Evolutionary conservation across 2,888 invertebrate genomes (phyloP).

Genomic region (Pyrocoelia pectoralis): DNA sequence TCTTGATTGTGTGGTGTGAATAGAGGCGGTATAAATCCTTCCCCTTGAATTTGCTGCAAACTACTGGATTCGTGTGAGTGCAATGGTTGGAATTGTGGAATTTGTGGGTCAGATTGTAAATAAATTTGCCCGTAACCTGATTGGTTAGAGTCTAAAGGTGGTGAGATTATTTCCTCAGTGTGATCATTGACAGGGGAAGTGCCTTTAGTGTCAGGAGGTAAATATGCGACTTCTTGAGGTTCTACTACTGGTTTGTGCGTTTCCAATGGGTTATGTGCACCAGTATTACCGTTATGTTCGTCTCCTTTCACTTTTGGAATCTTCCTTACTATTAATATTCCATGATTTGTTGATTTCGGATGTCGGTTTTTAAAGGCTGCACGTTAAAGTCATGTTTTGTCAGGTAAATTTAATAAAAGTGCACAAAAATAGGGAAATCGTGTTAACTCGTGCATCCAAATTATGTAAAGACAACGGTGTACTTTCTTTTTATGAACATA

Average conservation of each 20-base stretch:
- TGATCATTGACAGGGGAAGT: background rate
- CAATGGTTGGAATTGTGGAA: background rate
- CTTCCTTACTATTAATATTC: constrained; percentile 57
- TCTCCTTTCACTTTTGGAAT: constrained; percentile 42
- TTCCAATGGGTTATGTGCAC: constrained; percentile 15
- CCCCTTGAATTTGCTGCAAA: background rate
- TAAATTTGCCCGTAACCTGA: background rate
- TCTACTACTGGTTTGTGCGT: constrained; percentile 18
- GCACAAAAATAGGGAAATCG: background rate
- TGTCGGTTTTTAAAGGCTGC: constrained; percentile 46
- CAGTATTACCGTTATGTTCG: constrained; percentile 27
- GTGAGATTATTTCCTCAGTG: background rate
- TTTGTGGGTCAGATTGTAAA: background rate
- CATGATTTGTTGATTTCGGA: constrained; percentile 48
- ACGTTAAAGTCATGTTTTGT: constrained; percentile 43
- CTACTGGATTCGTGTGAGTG: background rate
- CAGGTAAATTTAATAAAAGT: background rate
- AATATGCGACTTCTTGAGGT: constrained; percentile 15
- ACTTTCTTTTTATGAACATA: constrained; percentile 4
- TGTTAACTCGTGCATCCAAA: background rate
- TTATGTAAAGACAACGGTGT: background rate
- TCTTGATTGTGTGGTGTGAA: background rate
- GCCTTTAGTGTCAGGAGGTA: constrained; percentile 16
- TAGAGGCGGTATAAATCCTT: background rate
- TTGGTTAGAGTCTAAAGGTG: background rate